A percentile compares a stretch with the other conserved stretches of the same genome.
phyloP scores from a whole-genome alignment of 2,113 vertebrate genomes.

The Nothoprocta pentlandii region DNA sequence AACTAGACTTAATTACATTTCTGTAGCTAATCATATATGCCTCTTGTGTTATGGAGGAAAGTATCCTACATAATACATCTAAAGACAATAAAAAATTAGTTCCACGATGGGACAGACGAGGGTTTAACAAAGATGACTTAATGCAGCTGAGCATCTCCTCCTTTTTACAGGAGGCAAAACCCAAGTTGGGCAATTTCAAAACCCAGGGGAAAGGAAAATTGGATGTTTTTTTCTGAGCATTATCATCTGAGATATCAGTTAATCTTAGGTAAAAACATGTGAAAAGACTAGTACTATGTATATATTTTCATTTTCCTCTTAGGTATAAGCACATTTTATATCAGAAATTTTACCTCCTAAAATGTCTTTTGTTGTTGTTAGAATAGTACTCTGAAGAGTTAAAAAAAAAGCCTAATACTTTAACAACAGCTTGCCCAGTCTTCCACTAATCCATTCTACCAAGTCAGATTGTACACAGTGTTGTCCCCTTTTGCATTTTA shows the following conservation, averaged over 20 bases:
- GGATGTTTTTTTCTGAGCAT: neutral
- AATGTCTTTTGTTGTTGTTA: neutral
- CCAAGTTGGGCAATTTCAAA: neutral
- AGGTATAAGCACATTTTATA: neutral
- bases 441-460: slow-evolving; percentile 47
- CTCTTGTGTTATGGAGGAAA: neutral
- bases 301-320: neutral
- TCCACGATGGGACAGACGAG: neutral
- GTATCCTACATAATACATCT: neutral
- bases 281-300: neutral
- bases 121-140: neutral
- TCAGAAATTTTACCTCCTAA: neutral
- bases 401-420: slow-evolving; percentile 56
- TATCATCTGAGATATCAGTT: neutral
- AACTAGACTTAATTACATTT: too few relatives aligned
- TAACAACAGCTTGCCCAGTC: slow-evolving; percentile 13
- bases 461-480: slow-evolving; percentile 20
- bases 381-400: neutral
- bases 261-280: neutral
- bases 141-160: neutral
- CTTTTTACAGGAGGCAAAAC: neutral
- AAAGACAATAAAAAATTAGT: neutral
- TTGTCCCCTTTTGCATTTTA: slow-evolving; percentile 32
- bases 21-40: neutral
- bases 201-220: neutral